Evolutionary conservation across 2,797 vertebrate genomes (phyloP), one percentile per base, ranked within the genome.

Genomic region (Parauchenoglanis ngamensis): DNA sequence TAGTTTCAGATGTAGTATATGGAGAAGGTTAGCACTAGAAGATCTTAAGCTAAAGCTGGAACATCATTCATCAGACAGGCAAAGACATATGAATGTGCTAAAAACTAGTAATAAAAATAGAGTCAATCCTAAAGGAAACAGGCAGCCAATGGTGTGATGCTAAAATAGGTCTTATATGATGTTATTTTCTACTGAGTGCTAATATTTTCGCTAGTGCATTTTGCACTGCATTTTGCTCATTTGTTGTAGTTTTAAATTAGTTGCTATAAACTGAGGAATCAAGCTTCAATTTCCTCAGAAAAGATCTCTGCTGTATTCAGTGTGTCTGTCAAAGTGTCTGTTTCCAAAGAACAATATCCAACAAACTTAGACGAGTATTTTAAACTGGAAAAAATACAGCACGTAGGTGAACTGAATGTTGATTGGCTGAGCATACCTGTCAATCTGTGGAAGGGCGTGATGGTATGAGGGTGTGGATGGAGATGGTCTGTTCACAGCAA

Each of bases 361-460:
- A 44, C 31, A 44, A 35, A 80, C 46, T 52, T 8, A 54, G 35
- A 63, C 35, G 54, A 52, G n/a, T 52, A 76, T 28, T 46, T 61
- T 65, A 63, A 46, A 81, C 7, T n/a, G 17, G 25, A 46, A 19
- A 4, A 25, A n/a, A 13, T n/a, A 44, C 21, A 25, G 25, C 31
- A 13, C 21, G 40, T 10, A 2, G 35, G 31, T 70, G 59, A 44
- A 61, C 11, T 49, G 19, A 61, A 81, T 63, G 63, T 12, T 72
- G 65, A 65, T 54, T 89, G 85, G 63, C 12, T 87, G 85, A 88
- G 78, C 86, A 57, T 84, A 86, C 84, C 81, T 89, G 77, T 46
- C 68, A 83, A 61, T 84, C 80, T 84, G 63, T 82, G 63, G 80
- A 80, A 77, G 67, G 75, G 75, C 25, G 25, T 72, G 65, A 89